Base-by-base conservation (phyloP, 2,888 invertebrate species). In the Tetranychus truncatus region DNA sequence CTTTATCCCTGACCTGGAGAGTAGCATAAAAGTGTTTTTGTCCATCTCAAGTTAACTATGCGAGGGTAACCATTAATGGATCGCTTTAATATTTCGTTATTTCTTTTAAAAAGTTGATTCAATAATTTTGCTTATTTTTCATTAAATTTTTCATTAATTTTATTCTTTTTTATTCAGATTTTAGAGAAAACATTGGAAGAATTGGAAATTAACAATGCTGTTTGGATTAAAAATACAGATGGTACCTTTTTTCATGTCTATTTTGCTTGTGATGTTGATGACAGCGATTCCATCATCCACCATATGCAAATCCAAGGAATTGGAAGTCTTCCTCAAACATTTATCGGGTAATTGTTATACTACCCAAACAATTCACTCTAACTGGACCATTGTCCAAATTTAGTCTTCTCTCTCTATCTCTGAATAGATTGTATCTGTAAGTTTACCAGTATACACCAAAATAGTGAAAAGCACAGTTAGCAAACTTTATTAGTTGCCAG, bases 181-280 rank as follows among this genome's bases (percentile, higher is more conserved):
- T 80, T 88, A 71, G 83, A 83, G 67, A 85, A 85, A 78, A 84
- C 87, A 72, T 81, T 88, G 44, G 81, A 83, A 46, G 83, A 85
- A 46, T 83, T 86, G 72, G 83, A 85, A 76, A 85, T 88, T 45
- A 82, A 83, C 74, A 86, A 86, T 80, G 85, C 86, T 1, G 82
- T 86, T 0, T 88, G 88, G 88, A 83, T 82, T 67, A 81, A 83
- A 76, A 85, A 85, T 7, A 83, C 82, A 76, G 84, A 85, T 72
- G 84, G 85, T 18, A 84, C 84, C 74, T 85, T 84, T 79, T 84
- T 85, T 81, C 86, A 86, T 83, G 84, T 85, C 24, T 76, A 45
- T 45, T 77, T 77, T 72, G 20, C 72, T 5, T 74, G 74, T 0
- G 76, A 77, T 65, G 45, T 77, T 18, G 77, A 76, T 45, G 73